A percentile compares a stretch with the other conserved stretches of the same genome.
Conservation (phyloP, 2,888 invertebrate species). For the Sympetrum striolatum region DNA sequence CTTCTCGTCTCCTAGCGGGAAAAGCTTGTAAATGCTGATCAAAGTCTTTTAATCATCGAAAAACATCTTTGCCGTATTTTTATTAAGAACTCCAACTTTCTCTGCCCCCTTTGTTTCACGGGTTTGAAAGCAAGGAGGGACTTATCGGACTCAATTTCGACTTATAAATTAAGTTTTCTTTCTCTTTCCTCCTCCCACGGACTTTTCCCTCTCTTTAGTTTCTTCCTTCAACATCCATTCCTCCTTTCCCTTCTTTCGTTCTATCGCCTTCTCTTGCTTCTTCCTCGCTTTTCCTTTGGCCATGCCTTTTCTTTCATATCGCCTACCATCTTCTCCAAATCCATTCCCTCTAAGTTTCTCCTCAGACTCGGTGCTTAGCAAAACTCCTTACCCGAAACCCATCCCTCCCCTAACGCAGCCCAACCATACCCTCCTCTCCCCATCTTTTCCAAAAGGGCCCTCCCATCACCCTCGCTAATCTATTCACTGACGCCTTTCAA, state of each 20-base stretch:
- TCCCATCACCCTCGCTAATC: slow-evolving; percentile 1
- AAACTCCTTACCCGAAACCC: neutral
- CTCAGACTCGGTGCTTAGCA: neutral
- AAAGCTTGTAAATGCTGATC: no score
- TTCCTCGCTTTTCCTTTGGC: no score
- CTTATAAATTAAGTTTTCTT: no score
- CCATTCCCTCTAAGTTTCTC: neutral
- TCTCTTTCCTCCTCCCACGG: neutral
- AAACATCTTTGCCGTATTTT: no score
- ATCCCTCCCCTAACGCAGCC: no score
- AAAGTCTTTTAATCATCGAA: no score
- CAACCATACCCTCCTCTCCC: neutral
- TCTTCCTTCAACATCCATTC: neutral
- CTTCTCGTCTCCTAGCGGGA: no score
- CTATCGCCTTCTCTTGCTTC: neutral
- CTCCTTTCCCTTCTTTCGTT: neutral
- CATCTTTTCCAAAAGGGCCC: neutral
- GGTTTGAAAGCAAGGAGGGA: no score
- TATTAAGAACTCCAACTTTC: neutral
- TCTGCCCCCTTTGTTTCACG: neutral
- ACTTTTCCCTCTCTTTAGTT: neutral
- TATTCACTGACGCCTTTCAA: slow-evolving; percentile 41
- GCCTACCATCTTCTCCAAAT: neutral
- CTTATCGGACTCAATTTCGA: no score
- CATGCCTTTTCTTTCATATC: neutral